Base-by-base conservation (phyloP, 1,140 invertebrate genomes). In the Trachymyrmex cornetzi region DNA sequence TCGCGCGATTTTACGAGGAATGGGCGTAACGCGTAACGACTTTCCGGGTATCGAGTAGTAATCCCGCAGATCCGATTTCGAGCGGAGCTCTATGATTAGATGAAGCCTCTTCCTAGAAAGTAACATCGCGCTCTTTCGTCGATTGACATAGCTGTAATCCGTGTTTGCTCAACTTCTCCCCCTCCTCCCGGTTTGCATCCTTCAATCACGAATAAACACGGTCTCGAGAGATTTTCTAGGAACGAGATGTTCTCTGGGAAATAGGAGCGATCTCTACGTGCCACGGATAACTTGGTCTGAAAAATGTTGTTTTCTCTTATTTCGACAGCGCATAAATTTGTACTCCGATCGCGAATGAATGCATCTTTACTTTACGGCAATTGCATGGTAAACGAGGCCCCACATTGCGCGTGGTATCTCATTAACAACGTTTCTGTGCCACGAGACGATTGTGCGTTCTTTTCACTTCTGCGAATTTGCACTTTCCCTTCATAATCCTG, bases 391-490 rank as follows among this genome's bases (percentile, higher is more conserved):
- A 82, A 82, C 67, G 67, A 74, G 55, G 22, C n/a, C 16, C 2
- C 14, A 5, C 44, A 27, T 67, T 24, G 24, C 34, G 24, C 38
- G 22, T 11, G 12, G 24, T 50, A n/a, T 4, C 55, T 84, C 38
- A 75, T 84, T 74, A 84, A 38, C 69, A 61, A 75, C 63, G 69
- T 84, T 84, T 84, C 69, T 75, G 27, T 75, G 69, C 22, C 71
- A 63, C n/a, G 71, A 24, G 24, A 22, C 69, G 69, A 84, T 74
- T 75, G 38, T 59, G 38, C 24, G 80, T 19, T 19, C 55, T 84
- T 75, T 84, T 84, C 80, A 75, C 80, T 84, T 75, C 19, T 74
- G 69, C 22, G 57, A 69, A 84, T 61, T 84, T 61, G n/a, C 69
- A 84, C 80, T 84, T 84, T 84, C 69, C 55, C 44, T 50, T 34